These are phyloP conservation scores for Lateolabrax maculatus DNA, from an alignment of 2,797 vertebrate genomes.

Conservation along the genomic window DNA sequence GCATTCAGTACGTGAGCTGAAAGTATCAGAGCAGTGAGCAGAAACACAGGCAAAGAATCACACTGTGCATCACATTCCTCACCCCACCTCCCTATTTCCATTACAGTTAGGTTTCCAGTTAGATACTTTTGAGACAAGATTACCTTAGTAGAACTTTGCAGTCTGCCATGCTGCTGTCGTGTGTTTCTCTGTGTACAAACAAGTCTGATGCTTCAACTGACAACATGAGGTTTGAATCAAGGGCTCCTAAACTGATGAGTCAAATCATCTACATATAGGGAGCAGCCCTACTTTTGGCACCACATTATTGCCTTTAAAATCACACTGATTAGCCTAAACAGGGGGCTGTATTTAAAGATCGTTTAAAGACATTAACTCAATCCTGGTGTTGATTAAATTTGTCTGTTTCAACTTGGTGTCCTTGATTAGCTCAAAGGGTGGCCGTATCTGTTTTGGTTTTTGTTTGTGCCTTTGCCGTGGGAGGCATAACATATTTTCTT, in stretches of 20 bases:
- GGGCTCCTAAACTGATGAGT: neutral
- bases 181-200: neutral
- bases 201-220: neutral
- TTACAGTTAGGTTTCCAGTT: neutral
- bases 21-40: neutral
- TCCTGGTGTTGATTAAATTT: slow-evolving; percentile 29
- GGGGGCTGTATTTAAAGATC: neutral
- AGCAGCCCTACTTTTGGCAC: neutral
- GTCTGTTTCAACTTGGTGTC: slow-evolving; percentile 11
- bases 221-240: neutral
- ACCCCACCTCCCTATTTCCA: neutral
- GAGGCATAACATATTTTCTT: neutral
- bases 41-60: neutral
- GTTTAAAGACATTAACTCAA: slow-evolving; percentile 4
- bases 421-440: slow-evolving; percentile 42
- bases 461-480: neutral
- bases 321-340: slow-evolving; percentile 15
- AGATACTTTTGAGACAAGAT: neutral
- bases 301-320: slow-evolving; percentile 5
- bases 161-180: neutral
- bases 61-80: neutral
- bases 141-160: neutral
- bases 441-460: neutral
- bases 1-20: neutral
- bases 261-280: neutral